Evolutionary conservation across 1,140 invertebrate species (phyloP).

Genomic region (Caenorhabditis inopinata): DNA sequence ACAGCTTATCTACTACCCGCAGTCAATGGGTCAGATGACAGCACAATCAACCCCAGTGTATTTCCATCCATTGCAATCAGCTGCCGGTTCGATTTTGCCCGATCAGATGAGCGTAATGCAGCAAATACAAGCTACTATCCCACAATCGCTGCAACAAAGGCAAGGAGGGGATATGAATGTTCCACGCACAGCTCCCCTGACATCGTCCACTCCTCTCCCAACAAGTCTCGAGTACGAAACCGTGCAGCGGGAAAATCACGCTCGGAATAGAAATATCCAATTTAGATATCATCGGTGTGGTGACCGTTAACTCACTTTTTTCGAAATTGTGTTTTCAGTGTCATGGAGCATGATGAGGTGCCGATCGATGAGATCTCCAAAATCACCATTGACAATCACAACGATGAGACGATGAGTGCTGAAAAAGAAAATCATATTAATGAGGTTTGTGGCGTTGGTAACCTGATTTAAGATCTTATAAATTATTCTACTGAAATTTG

Average conservation of each 20-base stretch:
- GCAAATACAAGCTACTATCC: background rate
- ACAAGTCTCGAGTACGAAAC: conserved; percentile 4
- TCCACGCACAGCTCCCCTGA: background rate
- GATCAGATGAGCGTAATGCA: background rate
- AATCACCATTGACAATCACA: background rate
- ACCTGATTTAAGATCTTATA: too few species aligned
- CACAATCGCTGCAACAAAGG: background rate
- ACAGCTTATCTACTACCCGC: conserved; percentile 3
- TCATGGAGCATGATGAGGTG: conserved; percentile 15
- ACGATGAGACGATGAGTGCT: background rate
- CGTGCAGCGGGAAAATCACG: background rate
- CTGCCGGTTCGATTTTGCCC: background rate
- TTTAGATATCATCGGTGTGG: background rate
- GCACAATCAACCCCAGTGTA: background rate
- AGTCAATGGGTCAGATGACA: background rate
- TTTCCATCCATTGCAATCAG: background rate
- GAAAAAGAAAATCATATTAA: background rate
- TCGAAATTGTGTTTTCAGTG: background rate
- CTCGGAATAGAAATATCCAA: conserved; percentile 1
- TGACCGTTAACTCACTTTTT: too few species aligned
- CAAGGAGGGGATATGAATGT: background rate
- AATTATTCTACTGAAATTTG: too few species aligned
- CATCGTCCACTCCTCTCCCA: background rate
- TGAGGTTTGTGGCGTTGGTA: background rate
- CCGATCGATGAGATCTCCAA: background rate